Conservation (phyloP, 2,797 vertebrate species). For the Eleutherodactylus coqui region DNA sequence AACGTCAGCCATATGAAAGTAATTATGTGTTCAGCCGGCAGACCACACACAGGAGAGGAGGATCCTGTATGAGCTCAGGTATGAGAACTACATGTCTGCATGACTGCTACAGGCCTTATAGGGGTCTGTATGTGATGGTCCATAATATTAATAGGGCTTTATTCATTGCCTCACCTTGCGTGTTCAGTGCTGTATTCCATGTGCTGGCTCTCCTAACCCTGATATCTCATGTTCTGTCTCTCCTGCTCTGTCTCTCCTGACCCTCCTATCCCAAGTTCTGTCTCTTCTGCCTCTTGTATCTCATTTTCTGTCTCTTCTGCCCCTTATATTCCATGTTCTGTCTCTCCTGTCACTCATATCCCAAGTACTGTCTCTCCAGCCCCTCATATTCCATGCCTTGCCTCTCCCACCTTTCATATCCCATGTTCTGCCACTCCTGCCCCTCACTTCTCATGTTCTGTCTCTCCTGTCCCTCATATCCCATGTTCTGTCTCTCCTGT, state of each 20-base stretch:
- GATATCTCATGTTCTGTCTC: neutral
- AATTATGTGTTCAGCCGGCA: slow-evolving; percentile 14
- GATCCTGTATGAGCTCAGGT: neutral
- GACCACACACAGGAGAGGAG: slow-evolving; percentile 27
- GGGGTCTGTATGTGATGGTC: too few species aligned
- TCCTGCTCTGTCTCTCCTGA: neutral
- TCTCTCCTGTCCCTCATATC: neutral
- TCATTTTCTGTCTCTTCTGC: neutral
- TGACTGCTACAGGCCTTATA: neutral
- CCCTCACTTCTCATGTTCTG: too few species aligned
- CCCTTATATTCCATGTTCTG: too few species aligned
- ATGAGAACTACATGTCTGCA: neutral
- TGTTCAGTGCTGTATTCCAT: too few species aligned
- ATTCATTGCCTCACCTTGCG: too few species aligned
- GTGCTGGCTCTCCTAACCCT: neutral
- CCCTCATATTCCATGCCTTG: neutral
- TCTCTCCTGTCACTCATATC: neutral
- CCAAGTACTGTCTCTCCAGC: neutral
- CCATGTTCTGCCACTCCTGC: neutral
- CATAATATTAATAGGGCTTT: too few species aligned
- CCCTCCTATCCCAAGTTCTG: neutral
- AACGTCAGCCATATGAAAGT: slow-evolving; percentile 21
- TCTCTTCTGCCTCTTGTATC: neutral
- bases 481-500: neutral
- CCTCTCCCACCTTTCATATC: neutral